Conservation (phyloP, 92 coral and sea anemone genomes). For the Porites lobata region DNA sequence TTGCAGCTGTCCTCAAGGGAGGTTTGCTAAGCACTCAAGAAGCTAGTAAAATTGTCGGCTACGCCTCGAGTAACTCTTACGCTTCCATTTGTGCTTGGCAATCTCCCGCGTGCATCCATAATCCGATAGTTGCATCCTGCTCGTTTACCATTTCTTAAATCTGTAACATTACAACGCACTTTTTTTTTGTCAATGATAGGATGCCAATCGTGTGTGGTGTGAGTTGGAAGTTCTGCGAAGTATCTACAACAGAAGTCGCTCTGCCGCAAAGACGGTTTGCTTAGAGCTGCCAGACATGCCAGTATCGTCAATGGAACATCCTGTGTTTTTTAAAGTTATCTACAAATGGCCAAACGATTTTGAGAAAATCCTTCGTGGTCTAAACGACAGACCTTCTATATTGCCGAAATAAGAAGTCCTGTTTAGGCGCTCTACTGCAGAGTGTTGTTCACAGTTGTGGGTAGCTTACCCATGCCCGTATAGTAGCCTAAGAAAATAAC, state of each 20-base stretch:
- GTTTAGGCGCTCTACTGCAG: no score
- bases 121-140: no score
- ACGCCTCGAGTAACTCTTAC: no score
- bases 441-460: no score
- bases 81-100: no score
- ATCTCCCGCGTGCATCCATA: no score
- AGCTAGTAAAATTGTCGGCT: no score
- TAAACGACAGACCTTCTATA: conserved; percentile 37
- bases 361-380: conserved; percentile 22
- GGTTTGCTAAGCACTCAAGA: no score
- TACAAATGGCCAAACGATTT: conserved; percentile 28
- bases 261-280: conserved; percentile 54
- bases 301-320: not conserved
- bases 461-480: no score
- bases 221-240: conserved; percentile 47
- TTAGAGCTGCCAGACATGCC: conserved; percentile 16
- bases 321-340: conserved; percentile 27
- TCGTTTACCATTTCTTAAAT: not conserved
- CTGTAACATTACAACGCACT: not conserved
- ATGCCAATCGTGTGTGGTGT: conserved; percentile 43
- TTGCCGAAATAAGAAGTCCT: not conserved
- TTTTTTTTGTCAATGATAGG: not conserved
- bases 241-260: conserved; percentile 21
- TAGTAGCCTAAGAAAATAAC: no score
- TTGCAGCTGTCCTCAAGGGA: no score